Conservation (phyloP, 2,113 vertebrate species). For the Corapipo altera region DNA sequence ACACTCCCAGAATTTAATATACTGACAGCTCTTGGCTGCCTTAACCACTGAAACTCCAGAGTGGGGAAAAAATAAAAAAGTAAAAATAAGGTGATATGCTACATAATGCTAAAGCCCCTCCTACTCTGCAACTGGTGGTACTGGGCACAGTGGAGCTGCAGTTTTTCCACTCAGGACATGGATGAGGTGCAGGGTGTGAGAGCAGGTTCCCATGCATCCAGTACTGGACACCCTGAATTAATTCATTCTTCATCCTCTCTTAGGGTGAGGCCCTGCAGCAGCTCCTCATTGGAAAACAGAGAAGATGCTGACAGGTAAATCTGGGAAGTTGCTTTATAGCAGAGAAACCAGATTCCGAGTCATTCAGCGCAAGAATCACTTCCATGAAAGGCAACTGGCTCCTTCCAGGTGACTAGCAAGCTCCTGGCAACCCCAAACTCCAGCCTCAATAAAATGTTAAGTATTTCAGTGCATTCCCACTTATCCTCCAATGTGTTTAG, state of each 20-base stretch:
- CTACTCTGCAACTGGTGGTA: not conserved
- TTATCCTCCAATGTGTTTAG: not conserved
- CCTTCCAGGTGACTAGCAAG: not conserved
- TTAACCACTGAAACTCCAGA: conserved; percentile 26
- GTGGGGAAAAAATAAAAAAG: not conserved
- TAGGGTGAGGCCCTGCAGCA: not conserved
- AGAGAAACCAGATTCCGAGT: not conserved
- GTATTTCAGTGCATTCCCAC: not conserved
- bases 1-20: conserved; percentile 60
- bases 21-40: not conserved
- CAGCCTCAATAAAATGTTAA: not conserved
- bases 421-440: not conserved
- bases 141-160: not conserved
- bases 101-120: accelerated
- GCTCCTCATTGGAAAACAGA: not conserved
- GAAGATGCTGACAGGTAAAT: not conserved
- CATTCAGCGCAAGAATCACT: not conserved
- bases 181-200: not conserved
- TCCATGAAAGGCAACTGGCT: not conserved
- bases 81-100: not conserved
- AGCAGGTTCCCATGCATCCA: not conserved
- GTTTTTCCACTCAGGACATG: not conserved
- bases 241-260: not conserved
- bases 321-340: not conserved
- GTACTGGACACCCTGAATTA: not conserved